Percentiles rank a stretch among this genome's conserved stretches.
Conservation (phyloP, 2,797 vertebrate species). For the Buphagus erythrorhynchus region DNA sequence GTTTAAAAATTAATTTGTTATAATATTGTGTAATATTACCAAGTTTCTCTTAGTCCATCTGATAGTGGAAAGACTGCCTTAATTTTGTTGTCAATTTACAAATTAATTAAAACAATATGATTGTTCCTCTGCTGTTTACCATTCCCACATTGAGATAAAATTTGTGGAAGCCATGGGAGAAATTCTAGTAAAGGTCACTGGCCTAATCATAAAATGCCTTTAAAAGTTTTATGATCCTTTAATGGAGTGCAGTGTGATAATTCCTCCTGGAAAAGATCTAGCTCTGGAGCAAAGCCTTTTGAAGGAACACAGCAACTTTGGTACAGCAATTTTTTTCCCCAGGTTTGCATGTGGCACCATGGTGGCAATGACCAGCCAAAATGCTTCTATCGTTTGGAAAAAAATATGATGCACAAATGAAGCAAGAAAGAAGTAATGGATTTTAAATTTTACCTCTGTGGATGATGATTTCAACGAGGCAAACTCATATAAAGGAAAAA, state of each 20-base stretch:
- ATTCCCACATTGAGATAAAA: not conserved
- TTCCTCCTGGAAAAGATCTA: not conserved
- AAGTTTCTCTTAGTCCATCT: not conserved
- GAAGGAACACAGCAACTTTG: not conserved
- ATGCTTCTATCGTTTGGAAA: not conserved
- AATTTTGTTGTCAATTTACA: not conserved
- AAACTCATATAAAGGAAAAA: not conserved
- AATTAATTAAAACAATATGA: not conserved
- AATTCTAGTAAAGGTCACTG: not conserved
- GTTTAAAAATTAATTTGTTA: not conserved
- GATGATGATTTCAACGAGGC: not conserved
- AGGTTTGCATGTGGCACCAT: not conserved
- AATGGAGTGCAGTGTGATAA: not conserved
- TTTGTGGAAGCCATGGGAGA: not conserved
- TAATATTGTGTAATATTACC: not conserved
- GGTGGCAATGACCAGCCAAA: not conserved
- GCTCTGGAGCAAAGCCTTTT: not conserved
- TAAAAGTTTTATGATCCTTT: slow-evolving; percentile 32
- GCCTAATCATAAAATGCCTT: slow-evolving; percentile 1
- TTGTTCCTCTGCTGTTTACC: not conserved
- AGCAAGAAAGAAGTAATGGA: not conserved
- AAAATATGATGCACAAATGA: not conserved
- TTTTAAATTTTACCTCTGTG: not conserved
- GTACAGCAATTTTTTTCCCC: not conserved
- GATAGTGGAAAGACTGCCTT: not conserved